These are phyloP conservation scores for Salvator merianae DNA, from an alignment of 2,113 vertebrate species.

Conservation along the genomic window DNA sequence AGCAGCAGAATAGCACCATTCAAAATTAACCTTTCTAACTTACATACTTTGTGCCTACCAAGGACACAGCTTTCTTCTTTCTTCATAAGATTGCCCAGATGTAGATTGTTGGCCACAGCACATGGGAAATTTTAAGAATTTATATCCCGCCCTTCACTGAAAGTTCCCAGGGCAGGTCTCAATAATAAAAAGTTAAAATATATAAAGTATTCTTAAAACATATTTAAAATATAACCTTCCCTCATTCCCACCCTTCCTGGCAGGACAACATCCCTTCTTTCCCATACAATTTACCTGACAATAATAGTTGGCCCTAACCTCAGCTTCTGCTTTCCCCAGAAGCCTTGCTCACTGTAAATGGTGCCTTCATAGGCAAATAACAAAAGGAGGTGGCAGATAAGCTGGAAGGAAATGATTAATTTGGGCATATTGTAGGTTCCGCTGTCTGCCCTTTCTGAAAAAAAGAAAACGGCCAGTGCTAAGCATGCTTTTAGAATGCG, in stretches of 20 bases:
- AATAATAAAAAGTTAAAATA: no score
- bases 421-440: no score
- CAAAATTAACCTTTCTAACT: slow-evolving; percentile 1
- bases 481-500: not conserved
- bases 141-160: no score
- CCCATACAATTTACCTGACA: not conserved
- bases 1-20: not conserved
- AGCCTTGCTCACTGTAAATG: not conserved
- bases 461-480: not conserved
- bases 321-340: not conserved
- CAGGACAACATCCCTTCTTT: no score
- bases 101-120: not conserved
- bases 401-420: no score
- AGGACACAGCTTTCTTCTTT: not conserved
- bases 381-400: not conserved
- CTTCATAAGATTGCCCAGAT: not conserved
- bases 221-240: no score
- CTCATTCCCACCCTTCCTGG: no score
- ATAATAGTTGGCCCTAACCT: not conserved
- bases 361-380: not conserved
- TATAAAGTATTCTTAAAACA: no score
- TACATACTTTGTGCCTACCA: not conserved
- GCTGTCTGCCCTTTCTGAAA: not conserved
- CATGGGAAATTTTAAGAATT: no score
- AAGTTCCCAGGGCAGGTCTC: no score